Conservation (phyloP, 2,113 vertebrate species). For the Odobenus rosmarus region DNA sequence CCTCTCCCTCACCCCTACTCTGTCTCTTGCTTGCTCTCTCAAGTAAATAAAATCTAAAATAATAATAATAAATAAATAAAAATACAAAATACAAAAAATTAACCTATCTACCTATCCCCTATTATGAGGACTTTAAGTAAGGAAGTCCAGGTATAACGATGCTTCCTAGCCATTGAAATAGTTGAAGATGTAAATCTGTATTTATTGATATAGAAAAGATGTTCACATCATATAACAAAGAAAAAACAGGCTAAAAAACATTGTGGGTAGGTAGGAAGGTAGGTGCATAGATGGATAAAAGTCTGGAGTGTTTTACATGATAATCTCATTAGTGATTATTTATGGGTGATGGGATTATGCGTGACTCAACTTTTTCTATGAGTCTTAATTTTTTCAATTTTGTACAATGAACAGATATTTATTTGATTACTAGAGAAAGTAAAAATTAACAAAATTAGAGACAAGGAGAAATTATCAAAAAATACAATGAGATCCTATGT, state of each 20-base stretch:
- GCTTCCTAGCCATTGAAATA: neutral
- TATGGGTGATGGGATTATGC: neutral
- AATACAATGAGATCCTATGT: neutral
- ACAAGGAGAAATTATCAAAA: neutral
- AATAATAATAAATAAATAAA: neutral
- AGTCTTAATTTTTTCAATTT: slow-evolving; percentile 3
- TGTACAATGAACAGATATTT: slow-evolving; percentile 16
- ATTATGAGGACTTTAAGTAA: neutral
- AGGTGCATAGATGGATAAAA: neutral
- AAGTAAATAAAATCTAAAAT: neutral
- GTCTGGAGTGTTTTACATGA: neutral
- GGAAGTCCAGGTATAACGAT: neutral
- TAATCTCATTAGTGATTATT: neutral
- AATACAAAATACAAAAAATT: neutral
- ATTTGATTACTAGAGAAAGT: neutral
- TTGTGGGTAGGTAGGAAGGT: neutral
- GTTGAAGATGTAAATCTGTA: neutral
- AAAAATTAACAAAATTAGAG: neutral
- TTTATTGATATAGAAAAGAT: neutral
- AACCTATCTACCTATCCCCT: neutral
- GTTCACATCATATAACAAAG: neutral
- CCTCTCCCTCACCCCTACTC: too few relatives aligned
- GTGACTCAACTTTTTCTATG: neutral
- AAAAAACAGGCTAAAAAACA: neutral
- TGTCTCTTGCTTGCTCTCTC: neutral